Evolutionary conservation across 2,888 invertebrate species (phyloP).

Genomic region (Ctenicera cuprea): DNA sequence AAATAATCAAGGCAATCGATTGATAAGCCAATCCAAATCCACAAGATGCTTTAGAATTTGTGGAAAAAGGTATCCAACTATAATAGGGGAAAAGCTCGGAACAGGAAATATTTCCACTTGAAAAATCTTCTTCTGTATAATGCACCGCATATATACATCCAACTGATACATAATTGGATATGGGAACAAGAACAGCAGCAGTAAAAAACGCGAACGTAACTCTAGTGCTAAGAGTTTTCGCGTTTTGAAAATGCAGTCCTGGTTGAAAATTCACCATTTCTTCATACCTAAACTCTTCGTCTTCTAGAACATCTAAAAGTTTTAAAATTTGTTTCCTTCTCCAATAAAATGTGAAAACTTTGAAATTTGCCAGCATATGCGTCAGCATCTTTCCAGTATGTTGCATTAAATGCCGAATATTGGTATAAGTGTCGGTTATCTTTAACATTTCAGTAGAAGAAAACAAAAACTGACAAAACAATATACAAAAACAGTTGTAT

Average conservation of each 20-base stretch:
- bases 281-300: constrained; percentile 48
- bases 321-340: constrained; percentile 37
- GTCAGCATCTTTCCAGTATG: constrained; percentile 59
- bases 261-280: constrained; percentile 39
- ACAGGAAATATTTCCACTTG: constrained; percentile 10
- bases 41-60: constrained; percentile 1
- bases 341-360: constrained; percentile 55
- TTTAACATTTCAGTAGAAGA: neutral
- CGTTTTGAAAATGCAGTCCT: constrained; percentile 32
- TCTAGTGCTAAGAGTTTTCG: constrained; percentile 42
- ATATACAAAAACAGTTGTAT: constrained; percentile 11
- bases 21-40: constrained; percentile 15
- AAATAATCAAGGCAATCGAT: constrained; percentile 21
- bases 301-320: constrained; percentile 45
- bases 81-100: constrained; percentile 32
- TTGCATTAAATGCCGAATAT: constrained; percentile 2
- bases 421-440: constrained; percentile 7
- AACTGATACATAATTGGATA: constrained; percentile 9
- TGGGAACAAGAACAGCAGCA: constrained; percentile 22
- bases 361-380: constrained; percentile 57
- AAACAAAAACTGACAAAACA: neutral
- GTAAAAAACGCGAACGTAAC: constrained; percentile 45
- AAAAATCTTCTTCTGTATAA: neutral
- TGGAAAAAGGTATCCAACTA: constrained; percentile 46
- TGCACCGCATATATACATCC: neutral